Conservation (phyloP, 2,797 vertebrate species). For the Chaetodon trifasciatus region DNA sequence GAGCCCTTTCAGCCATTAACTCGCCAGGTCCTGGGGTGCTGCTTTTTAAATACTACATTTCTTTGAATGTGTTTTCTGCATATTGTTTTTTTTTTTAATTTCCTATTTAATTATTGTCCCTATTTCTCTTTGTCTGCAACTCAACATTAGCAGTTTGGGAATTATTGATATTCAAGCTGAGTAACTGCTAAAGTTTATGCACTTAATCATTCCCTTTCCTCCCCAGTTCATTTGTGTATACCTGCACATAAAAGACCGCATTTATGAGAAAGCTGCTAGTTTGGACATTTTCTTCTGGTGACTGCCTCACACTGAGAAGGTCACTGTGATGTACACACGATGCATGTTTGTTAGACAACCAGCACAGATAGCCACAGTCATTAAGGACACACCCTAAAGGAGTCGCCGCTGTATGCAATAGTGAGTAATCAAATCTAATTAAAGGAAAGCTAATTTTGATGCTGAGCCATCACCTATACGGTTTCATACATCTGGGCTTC, state of each 20-base stretch:
- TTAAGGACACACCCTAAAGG: slow-evolving; percentile 19
- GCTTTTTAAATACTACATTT: slow-evolving; percentile 82
- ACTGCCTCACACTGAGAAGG: slow-evolving; percentile 17
- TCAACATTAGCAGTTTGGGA: slow-evolving; percentile 46
- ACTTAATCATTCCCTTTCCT: slow-evolving; percentile 17
- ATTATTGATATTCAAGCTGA: slow-evolving; percentile 60
- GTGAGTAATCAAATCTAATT: slow-evolving; percentile 16
- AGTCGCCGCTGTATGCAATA: background rate
- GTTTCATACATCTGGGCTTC: slow-evolving; percentile 29
- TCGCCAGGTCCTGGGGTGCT: slow-evolving; percentile 81
- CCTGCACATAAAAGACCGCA: slow-evolving; percentile 10
- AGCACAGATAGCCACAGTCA: slow-evolving; percentile 5
- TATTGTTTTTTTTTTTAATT: slow-evolving; percentile 48
- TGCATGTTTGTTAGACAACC: slow-evolving; percentile 36
- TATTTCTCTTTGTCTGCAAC: slow-evolving; percentile 57
- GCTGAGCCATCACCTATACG: background rate
- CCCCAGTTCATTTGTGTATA: background rate
- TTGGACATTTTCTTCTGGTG: slow-evolving; percentile 30
- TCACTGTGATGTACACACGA: slow-evolving; percentile 17
- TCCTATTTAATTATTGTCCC: slow-evolving; percentile 58
- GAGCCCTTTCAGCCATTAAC: slow-evolving; percentile 83
- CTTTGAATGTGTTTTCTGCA: slow-evolving; percentile 65
- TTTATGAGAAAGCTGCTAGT: slow-evolving; percentile 18
- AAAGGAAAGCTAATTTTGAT: background rate
- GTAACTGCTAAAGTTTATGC: slow-evolving; percentile 42